Evolutionary conservation across 2,797 vertebrate species (phyloP), one percentile per base, ranked within the genome.

Genomic region (Lacerta agilis): DNA sequence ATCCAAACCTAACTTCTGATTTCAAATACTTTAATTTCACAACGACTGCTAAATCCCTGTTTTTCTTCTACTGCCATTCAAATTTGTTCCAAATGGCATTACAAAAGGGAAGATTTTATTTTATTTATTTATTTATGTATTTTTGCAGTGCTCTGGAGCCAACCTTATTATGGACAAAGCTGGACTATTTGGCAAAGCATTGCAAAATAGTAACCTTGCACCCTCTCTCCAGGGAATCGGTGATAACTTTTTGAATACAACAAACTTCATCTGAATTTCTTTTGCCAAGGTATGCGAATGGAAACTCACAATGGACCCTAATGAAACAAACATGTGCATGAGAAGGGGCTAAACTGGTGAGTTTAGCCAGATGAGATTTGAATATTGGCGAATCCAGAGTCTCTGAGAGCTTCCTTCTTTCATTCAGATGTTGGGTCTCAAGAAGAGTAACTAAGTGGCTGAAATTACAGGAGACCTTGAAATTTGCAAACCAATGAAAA

Each of bases 401-500:
- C 79, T 69, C 55, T 45, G 77, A 64, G 86, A 81, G 45, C 27
- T 25, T 85, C 1, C 0, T 2, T 76, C 1, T 80, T 13, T 49
- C 36, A 86, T 64, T 77, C 41, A 45, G 45, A 45, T 17, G 7
- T n/a, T 76, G 25, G 58, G 7, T 67, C 75, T 77, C 20, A 45
- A 86, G 91, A 79, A 33, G 36, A 87, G 29, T 71, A 79, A 45
- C 5, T 81, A 27, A 38, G 0, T 3, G 67, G 29, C 0, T 33
- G 78, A 86, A 91, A 73, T 20, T 73, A 67, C 7, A 64, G 41
- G 81, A 82, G 33, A 88, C n/a, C 4, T 83, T 84, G 49, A 64
- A 55, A 92, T 92, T 4, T 91, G n/a, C 66, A 88, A 89, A 77
- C 38, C n/a, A 91, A 27, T 58, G 69, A 79, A 75, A 86, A 2